Percentiles rank a stretch among this genome's conserved stretches.
phyloP scores from a whole-genome alignment of 2,113 vertebrate genomes.

The Chionodraco myersi region DNA sequence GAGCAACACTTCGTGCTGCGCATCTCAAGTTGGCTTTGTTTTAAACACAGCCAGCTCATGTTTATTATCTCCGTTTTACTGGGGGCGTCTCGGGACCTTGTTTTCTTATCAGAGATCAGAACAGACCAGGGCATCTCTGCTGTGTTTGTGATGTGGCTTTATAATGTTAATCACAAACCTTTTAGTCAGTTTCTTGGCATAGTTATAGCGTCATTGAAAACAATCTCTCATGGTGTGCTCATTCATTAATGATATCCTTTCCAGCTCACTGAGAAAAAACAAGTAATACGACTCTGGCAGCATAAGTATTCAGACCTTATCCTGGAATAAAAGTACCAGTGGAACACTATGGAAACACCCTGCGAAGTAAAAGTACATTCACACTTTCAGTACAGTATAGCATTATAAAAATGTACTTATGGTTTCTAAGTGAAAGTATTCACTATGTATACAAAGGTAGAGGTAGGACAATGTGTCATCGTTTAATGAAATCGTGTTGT shows the following conservation, averaged over 20 bases:
- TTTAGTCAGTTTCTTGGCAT: background rate
- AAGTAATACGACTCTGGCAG: background rate
- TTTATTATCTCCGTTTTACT: slow-evolving; percentile 31
- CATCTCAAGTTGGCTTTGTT: slow-evolving; percentile 81
- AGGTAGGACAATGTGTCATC: too few species aligned
- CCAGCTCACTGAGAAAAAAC: background rate
- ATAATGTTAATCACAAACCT: background rate
- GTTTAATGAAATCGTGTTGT: too few species aligned
- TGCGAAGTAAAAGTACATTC: background rate
- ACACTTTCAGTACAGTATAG: background rate
- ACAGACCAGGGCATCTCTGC: background rate
- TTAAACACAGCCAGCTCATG: slow-evolving; percentile 49
- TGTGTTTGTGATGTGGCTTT: background rate
- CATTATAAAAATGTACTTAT: background rate
- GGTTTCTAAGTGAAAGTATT: background rate
- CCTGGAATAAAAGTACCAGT: background rate
- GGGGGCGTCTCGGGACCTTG: background rate
- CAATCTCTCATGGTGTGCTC: background rate
- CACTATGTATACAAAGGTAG: background rate
- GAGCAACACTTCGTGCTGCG: slow-evolving; percentile 70
- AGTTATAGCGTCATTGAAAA: background rate
- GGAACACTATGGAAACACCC: background rate
- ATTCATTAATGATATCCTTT: background rate
- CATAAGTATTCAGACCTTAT: background rate
- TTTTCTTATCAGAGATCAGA: background rate